phyloP scores from a whole-genome alignment of 2,113 vertebrate genomes.

The Myotis brandtii region DNA sequence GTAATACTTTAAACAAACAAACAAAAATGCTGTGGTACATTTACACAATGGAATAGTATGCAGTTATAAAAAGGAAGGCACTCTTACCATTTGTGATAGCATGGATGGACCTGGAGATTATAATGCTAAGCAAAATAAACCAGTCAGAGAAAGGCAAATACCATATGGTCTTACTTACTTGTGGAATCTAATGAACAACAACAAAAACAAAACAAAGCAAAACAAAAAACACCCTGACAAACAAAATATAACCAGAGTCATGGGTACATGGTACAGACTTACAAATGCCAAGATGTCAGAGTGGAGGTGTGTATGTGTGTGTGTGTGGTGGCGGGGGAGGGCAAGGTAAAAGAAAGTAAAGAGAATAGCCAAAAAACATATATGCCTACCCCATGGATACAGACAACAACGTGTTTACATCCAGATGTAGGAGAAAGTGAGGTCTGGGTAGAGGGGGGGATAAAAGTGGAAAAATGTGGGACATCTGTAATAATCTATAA shows the following conservation, averaged over 20 bases:
- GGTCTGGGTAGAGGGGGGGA: neutral
- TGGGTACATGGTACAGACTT: neutral
- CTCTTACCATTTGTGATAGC: neutral
- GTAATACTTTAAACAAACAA: too few relatives aligned
- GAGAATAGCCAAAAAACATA: neutral
- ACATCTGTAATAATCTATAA: neutral
- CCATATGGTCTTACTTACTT: neutral
- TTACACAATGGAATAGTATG: neutral
- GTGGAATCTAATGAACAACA: neutral
- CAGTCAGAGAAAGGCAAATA: neutral
- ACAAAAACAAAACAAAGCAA: too few relatives aligned
- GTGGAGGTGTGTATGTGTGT: neutral
- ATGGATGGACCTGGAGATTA: neutral
- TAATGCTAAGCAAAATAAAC: neutral
- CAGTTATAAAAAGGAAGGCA: neutral
- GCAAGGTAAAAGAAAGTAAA: neutral
- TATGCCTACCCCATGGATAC: neutral
- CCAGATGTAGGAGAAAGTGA: neutral
- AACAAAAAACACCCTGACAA: neutral
- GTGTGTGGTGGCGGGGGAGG: too few relatives aligned
- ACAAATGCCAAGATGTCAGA: neutral
- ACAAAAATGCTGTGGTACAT: neutral
- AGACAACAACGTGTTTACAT: neutral
- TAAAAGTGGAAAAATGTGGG: neutral
- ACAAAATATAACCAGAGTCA: neutral